A percentile compares a stretch with the other conserved stretches of the same genome.
These are phyloP conservation scores for Phaenicophaeus curvirostris DNA, from an alignment of 2,797 vertebrate species.

Conservation along the genomic window DNA sequence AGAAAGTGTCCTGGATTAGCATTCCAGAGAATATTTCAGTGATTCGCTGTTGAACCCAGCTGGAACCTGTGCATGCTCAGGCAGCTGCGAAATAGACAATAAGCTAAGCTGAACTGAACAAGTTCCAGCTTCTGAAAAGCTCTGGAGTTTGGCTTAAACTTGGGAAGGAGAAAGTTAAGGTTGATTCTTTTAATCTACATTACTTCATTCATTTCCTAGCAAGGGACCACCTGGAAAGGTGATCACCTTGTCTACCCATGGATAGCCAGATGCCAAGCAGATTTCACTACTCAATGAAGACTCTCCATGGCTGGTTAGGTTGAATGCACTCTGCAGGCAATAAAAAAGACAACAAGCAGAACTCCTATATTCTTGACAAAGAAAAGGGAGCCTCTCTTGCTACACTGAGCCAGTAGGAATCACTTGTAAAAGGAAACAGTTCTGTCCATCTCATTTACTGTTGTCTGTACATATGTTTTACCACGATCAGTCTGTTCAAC, in stretches of 20 bases:
- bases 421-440: neutral
- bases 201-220: neutral
- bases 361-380: neutral
- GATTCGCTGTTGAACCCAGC: conserved; percentile 30
- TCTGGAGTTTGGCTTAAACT: neutral
- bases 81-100: conserved; percentile 51
- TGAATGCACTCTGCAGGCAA: neutral
- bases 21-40: conserved; percentile 59
- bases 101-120: conserved; percentile 7
- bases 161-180: neutral
- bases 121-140: neutral
- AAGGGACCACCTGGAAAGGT: conserved; percentile 12
- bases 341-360: conserved; percentile 3
- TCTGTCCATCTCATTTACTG: neutral
- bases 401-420: neutral
- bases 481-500: neutral
- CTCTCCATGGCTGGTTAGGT: neutral
- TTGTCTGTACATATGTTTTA: neutral
- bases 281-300: neutral
- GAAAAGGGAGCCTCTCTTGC: neutral
- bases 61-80: conserved; percentile 50
- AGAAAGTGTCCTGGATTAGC: conserved; percentile 43
- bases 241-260: neutral
- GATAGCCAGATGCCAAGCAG: conserved; percentile 1
- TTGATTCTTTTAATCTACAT: neutral